These are phyloP conservation scores for Phoenicopterus ruber DNA, from an alignment of 2,113 vertebrate species.

Conservation along the genomic window DNA sequence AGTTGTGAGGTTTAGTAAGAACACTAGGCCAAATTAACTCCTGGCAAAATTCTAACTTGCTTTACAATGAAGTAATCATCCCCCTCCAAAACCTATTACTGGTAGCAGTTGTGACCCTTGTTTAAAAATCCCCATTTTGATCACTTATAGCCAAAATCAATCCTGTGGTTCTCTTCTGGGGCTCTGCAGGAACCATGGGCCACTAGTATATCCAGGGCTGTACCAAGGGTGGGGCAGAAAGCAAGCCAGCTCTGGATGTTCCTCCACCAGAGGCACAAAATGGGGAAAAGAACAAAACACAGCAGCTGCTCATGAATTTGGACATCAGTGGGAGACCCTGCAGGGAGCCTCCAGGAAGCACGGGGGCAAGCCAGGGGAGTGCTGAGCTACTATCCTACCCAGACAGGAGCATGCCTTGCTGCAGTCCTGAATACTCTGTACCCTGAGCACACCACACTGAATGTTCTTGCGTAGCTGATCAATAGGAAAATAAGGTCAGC, in stretches of 20 bases:
- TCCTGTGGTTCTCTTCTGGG: background rate
- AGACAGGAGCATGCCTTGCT: background rate
- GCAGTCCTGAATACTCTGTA: background rate
- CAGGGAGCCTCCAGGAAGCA: background rate
- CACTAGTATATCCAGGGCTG: background rate
- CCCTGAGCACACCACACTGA: background rate
- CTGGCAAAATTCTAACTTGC: background rate
- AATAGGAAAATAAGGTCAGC: background rate
- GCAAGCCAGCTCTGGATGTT: background rate
- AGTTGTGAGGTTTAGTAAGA: background rate
- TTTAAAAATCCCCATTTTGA: background rate
- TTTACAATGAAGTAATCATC: background rate
- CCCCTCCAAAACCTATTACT: background rate
- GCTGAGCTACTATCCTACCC: background rate
- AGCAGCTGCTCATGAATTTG: background rate
- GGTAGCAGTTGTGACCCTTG: background rate
- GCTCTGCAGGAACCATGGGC: background rate
- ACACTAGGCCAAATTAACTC: background rate
- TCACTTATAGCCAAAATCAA: background rate
- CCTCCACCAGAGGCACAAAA: background rate
- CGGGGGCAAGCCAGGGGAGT: background rate
- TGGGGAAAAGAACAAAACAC: background rate
- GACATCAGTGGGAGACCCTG: background rate
- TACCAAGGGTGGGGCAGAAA: background rate
- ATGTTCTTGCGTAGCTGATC: background rate